Base-by-base conservation (phyloP, 2,113 vertebrate genomes). In the Eonycteris spelaea region DNA sequence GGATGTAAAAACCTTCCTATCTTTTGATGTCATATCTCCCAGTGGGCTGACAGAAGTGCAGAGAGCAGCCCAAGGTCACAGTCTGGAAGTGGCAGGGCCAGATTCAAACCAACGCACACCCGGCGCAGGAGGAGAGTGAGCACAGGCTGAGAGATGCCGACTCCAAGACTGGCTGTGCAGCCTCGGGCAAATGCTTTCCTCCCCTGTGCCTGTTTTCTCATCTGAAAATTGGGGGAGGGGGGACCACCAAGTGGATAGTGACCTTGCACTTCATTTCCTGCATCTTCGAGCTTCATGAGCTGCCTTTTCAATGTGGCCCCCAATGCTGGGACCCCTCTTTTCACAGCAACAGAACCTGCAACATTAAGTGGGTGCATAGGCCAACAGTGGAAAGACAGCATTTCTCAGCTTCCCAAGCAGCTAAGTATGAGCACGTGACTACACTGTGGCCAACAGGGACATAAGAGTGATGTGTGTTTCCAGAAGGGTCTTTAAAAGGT, bases 91-190 rank as follows among this genome's bases (percentile, higher is more conserved):
- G 4, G n/a, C 67, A 38, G n/a, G 51, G 45, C 22, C 38, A 28
- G 77, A 71, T 33, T 55, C 11, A 74, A 78, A 91, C n/a, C 33
- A 40, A 59, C 0, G 2, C 40, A 82, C 40, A 51, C 30, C 5
- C 3, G 8, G 61, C 1, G 2, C 38, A n/a, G 16, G 14, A 86
- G 88, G 73, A 57, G 55, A 65, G 33, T 6, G 21, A 40, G 16
- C 5, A 6, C 6, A 3, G 14, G 30, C 43, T 7, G n/a, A 77
- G 40, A 63, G 13, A 3, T 55, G 24, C 43, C 2, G 0, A n/a
- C 22, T 65, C 43, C 10, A 15, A 26, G 35, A 18, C n/a, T n/a
- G 48, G 92, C 35, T 2, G 7, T 6, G 7, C 53, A 65, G 85
- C 11, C 22, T 35, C 0, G 4, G 78, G 53, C 43, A 85, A 35